Evolutionary conservation across 2,113 vertebrate genomes (phyloP).

Genomic region (Sceloporus tristichus): DNA sequence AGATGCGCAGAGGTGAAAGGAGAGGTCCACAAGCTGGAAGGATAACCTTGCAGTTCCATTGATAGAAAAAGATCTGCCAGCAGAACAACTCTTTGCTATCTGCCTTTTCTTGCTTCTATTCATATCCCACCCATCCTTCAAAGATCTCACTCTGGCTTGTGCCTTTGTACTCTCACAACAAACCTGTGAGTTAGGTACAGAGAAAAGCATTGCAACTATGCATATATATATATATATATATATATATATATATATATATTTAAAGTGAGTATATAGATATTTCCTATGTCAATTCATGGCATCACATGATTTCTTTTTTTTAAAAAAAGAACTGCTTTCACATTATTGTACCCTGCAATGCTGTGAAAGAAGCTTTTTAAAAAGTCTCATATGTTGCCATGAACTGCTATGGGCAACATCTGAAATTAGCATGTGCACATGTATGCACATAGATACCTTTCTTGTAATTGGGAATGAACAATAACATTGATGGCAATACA

Average conservation of each 20-base stretch:
- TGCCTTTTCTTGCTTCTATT: not conserved
- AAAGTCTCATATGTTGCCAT: not conserved
- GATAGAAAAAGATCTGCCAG: not conserved
- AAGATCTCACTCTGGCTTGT: not conserved
- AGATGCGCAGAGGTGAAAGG: not conserved
- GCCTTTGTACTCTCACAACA: not conserved
- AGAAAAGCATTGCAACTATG: not conserved
- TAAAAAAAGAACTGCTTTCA: too few relatives aligned
- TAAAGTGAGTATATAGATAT: not conserved
- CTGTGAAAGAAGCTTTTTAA: not conserved
- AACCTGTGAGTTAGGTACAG: not conserved
- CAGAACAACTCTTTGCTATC: not conserved
- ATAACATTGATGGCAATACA: too few relatives aligned
- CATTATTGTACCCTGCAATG: too few relatives aligned
- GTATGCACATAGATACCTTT: not conserved
- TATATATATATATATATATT: too few relatives aligned
- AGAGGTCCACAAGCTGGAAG: not conserved
- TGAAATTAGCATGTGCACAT: not conserved
- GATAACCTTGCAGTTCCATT: not conserved
- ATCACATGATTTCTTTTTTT: too few relatives aligned
- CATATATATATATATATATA: too few relatives aligned
- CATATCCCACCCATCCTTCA: not conserved
- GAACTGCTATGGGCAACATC: not conserved
- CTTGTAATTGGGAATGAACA: not conserved
- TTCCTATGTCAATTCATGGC: too few relatives aligned